Conservation (phyloP, 2,888 invertebrate genomes). For the Hirudinaria manillensis region DNA sequence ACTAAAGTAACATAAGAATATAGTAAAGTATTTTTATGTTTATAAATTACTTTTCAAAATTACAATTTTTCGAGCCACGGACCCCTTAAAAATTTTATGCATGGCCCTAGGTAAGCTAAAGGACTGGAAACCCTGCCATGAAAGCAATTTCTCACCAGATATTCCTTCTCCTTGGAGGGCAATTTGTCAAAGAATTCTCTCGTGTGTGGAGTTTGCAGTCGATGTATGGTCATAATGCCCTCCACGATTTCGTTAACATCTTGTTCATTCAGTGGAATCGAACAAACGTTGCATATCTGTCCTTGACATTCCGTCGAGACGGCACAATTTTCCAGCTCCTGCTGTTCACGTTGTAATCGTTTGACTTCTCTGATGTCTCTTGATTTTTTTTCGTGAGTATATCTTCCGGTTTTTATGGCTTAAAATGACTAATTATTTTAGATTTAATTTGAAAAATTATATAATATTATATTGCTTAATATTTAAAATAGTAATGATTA, state of each 20-base stretch:
- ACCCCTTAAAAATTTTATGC: no score
- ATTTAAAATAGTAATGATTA: slow-evolving; percentile 36
- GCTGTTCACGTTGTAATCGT: slow-evolving; percentile 28
- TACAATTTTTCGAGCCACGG: no score
- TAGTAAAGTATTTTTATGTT: no score
- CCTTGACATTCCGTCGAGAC: background rate
- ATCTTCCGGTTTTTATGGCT: slow-evolving; percentile 52
- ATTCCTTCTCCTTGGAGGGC: slow-evolving; percentile 39
- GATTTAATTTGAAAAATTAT: background rate
- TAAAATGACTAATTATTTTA: background rate
- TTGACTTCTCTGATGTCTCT: slow-evolving; percentile 50
- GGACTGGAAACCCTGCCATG: no score
- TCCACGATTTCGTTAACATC: background rate
- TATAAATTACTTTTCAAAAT: no score
- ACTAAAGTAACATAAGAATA: no score
- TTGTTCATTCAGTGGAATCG: background rate
- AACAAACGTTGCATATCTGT: background rate
- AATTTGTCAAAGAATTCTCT: slow-evolving; percentile 40
- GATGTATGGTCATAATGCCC: slow-evolving; percentile 28
- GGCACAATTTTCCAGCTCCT: background rate
- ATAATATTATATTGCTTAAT: background rate
- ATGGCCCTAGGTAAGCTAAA: no score
- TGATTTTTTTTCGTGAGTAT: slow-evolving; percentile 49
- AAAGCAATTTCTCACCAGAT: slow-evolving; percentile 35
- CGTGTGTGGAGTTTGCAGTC: slow-evolving; percentile 40